Base-by-base conservation (phyloP, 30 jellyfish, hydroid and myxozoan genomes). In the Phacellophora camtschatica region DNA sequence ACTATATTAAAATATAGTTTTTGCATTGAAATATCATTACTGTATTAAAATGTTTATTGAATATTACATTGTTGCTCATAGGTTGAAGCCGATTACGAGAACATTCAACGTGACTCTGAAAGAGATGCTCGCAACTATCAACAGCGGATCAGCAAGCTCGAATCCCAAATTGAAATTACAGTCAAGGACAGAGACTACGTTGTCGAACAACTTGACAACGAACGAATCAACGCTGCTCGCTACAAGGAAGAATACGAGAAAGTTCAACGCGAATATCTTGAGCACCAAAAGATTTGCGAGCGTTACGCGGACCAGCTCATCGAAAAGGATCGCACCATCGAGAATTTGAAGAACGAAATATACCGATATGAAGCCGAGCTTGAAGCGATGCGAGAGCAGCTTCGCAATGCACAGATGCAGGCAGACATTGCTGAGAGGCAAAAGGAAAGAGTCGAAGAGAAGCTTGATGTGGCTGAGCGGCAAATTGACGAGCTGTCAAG, bases 261-360 rank as follows among this genome's bases (percentile, higher is more conserved):
- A 37, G 95, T 93, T n/a, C 99, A 93, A 77, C 89, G 99, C 22
- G 99, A 93, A 55, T 93, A 93, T 48, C 81, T 93, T 3, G 99
- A 93, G 76, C 99, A 93, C 59, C 99, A 93, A 76, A 93, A 93
- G 97, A 86, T 93, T 50, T 93, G 99, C 81, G 99, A 93, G 48
- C 69, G 99, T 20, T 93, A 86, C 49, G 95, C 95, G 48, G 96
- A 73, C 49, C 97, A 86, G 94, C 76, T 93, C 33, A 64, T 93
- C 61, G 99, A 93, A 31, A 72, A 95, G 37, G 99, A 93, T 57
- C 96, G 96, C 49, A 77, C 55, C 73, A 93, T 93, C 59, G 99
- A 93, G 49, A 86, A 69, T 2, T 56, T 93, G 84, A 86, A 87
- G 82, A 93, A 93, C 31, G 85, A 74, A 76, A 77, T 93, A 25